A percentile compares a stretch with the other conserved stretches of the same genome.
phyloP scores from a whole-genome alignment of 2,888 invertebrate genomes.

The Cryptus viduatorius region DNA sequence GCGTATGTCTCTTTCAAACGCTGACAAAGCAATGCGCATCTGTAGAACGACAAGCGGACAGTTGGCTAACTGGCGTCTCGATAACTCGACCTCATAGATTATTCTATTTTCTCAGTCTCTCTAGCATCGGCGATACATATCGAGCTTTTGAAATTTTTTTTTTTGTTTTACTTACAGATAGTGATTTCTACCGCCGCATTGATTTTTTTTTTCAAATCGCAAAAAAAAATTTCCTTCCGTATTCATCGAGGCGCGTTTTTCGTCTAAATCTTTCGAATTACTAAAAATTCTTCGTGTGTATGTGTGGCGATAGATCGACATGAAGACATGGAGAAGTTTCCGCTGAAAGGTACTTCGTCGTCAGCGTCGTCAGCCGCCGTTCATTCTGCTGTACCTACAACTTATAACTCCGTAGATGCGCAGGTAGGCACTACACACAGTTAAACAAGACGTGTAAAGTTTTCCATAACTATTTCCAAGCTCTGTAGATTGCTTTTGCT shows the following conservation, averaged over 20 bases:
- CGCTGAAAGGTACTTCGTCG: slow-evolving; percentile 87
- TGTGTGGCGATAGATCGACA: slow-evolving; percentile 75
- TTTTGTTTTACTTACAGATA: too few species aligned
- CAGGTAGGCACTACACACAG: slow-evolving; percentile 79
- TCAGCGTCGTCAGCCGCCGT: slow-evolving; percentile 78
- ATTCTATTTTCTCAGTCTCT: background rate
- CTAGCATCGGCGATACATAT: background rate
- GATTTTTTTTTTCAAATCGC: too few species aligned
- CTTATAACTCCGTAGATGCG: slow-evolving; percentile 83
- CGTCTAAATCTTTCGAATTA: background rate
- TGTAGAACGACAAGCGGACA: background rate
- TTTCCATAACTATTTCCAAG: slow-evolving; percentile 35
- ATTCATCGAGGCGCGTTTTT: background rate
- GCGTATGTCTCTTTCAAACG: slow-evolving; percentile 16
- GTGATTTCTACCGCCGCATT: too few species aligned
- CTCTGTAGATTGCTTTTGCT: slow-evolving; percentile 41
- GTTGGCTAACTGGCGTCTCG: background rate
- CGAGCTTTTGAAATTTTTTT: background rate
- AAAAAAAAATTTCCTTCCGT: background rate
- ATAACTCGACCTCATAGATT: background rate
- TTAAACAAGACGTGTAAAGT: slow-evolving; percentile 44
- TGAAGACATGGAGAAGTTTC: slow-evolving; percentile 90
- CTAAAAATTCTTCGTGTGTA: slow-evolving; percentile 46
- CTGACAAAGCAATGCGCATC: slow-evolving; percentile 31
- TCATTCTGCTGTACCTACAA: slow-evolving; percentile 80